A percentile compares a stretch with the other conserved stretches of the same genome.
Conservation (phyloP, 1,140 invertebrate genomes). For the Drosophila kanapiae region DNA sequence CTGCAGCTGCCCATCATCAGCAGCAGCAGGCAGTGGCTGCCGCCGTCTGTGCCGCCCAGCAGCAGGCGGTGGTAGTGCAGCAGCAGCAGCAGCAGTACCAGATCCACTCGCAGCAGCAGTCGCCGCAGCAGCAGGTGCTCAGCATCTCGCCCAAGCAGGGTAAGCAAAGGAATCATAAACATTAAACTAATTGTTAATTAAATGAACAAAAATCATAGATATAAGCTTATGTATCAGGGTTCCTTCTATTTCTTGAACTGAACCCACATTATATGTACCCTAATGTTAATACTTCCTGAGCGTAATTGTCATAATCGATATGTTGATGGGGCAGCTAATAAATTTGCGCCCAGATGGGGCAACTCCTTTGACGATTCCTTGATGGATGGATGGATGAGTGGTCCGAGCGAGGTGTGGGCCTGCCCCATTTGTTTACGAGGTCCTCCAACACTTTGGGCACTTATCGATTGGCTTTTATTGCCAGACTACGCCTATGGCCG, state of each 20-base stretch:
- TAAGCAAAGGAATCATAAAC: slow-evolving; percentile 40
- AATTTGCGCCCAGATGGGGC: slow-evolving; percentile 24
- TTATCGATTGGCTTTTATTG: slow-evolving; percentile 79
- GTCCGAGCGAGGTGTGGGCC: slow-evolving; percentile 10
- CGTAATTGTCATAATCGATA: slow-evolving; percentile 50
- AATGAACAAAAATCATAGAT: background rate
- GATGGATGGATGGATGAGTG: slow-evolving; percentile 29
- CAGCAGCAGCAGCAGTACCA: slow-evolving; percentile 80
- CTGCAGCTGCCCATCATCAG: slow-evolving; percentile 67
- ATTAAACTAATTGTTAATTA: background rate
- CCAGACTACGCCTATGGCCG: slow-evolving; percentile 31
- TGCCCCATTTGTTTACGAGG: slow-evolving; percentile 60
- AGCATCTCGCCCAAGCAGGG: slow-evolving; percentile 83
- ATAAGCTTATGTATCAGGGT: background rate
- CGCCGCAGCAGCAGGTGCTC: slow-evolving; percentile 82
- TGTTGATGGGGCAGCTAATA: slow-evolving; percentile 38
- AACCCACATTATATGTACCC: background rate
- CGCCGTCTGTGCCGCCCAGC: slow-evolving; percentile 77
- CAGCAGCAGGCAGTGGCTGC: slow-evolving; percentile 76
- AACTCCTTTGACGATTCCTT: slow-evolving; percentile 42
- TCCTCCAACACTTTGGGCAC: slow-evolving; percentile 64
- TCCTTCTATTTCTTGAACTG: background rate
- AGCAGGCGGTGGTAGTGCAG: slow-evolving; percentile 81
- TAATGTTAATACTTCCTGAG: slow-evolving; percentile 12
- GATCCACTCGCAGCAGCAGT: slow-evolving; percentile 84